These are phyloP conservation scores for Escarpia spicata DNA, from an alignment of 2,888 invertebrate genomes.

Conservation along the genomic window DNA sequence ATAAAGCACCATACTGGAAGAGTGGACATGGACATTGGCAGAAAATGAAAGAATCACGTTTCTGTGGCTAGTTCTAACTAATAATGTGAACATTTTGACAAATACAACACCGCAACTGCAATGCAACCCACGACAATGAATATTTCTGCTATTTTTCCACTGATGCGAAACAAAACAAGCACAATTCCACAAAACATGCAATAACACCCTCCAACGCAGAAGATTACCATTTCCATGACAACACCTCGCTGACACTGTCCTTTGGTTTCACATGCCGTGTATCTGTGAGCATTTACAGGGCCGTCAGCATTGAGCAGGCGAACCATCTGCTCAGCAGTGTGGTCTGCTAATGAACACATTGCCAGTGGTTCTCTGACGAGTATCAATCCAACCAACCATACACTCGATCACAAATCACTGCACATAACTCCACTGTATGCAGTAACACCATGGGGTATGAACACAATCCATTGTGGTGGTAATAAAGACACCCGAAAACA, in stretches of 20 bases:
- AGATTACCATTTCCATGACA: conserved; percentile 13
- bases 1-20: background rate
- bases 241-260: background rate
- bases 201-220: background rate
- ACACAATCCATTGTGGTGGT: background rate
- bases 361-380: background rate
- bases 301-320: background rate
- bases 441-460: background rate
- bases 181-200: background rate
- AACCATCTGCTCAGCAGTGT: background rate
- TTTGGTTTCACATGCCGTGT: background rate
- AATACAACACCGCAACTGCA: background rate
- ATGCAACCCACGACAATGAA: background rate
- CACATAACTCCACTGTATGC: background rate
- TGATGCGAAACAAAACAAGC: background rate
- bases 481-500: background rate
- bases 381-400: background rate
- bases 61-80: background rate
- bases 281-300: background rate
- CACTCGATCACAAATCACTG: background rate
- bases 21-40: background rate
- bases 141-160: background rate
- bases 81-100: background rate
- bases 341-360: background rate
- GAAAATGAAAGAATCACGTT: background rate